phyloP scores from a whole-genome alignment of 2,888 invertebrate species.

The Tenthredo amoena region DNA sequence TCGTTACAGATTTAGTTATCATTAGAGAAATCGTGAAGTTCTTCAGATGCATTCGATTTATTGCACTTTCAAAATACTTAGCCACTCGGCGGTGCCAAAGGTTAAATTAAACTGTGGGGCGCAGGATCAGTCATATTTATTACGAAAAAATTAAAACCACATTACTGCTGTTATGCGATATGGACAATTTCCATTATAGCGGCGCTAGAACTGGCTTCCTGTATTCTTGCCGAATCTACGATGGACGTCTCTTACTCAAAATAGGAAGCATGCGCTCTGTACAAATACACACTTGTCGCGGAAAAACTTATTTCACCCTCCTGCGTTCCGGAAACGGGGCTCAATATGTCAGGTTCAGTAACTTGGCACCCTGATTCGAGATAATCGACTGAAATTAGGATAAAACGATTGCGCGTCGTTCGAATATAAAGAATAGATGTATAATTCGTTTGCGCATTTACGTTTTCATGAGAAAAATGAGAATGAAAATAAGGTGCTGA shows the following conservation, averaged over 20 bases:
- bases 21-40: no score
- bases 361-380: no score
- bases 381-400: no score
- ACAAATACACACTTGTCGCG: background rate
- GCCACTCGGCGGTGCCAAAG: background rate
- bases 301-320: background rate
- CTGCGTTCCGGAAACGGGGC: background rate
- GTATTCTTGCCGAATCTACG: background rate
- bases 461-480: no score
- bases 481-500: no score
- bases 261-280: background rate
- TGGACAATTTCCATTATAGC: background rate
- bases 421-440: no score
- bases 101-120: background rate
- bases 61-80: no score
- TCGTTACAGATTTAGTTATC: no score
- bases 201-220: background rate
- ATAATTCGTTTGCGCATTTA: no score
- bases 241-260: background rate
- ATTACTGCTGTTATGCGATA: background rate
- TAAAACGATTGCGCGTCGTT: no score
- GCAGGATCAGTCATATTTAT: background rate
- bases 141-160: background rate
- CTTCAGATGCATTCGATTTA: no score
- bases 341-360: background rate